Evolutionary conservation across 2,113 vertebrate genomes (phyloP), one percentile per base, ranked within the genome.

Genomic region (Chionis minor): DNA sequence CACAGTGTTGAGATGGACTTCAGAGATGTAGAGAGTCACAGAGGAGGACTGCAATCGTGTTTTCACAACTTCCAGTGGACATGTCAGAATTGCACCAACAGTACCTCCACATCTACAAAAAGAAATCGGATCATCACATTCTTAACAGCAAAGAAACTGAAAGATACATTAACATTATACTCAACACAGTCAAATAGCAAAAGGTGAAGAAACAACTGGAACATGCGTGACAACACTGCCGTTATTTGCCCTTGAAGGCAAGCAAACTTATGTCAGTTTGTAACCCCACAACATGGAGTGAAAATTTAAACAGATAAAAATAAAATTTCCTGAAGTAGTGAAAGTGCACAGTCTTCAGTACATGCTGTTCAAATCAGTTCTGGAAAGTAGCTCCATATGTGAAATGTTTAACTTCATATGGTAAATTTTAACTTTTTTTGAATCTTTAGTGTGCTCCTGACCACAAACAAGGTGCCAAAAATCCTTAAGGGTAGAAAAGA

Each of bases 21-120:
- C 99, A 98, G 99, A 99, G 95, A 99, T 98, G 81, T 99, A 99
- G 8, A 99, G 96, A 2, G 99, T 99, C 95, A 99, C 98, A 52
- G 99, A 99, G 14, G 99, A 99, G 15, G 99, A 99, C 97, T 99
- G 99, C 90, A 99, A 94, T 32, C 99, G 98, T 42, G 99, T 99
- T 97, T 99, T 99, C 74, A 99, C 99, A 97, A 99, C 99, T 98
- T 99, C 99, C 96, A 99, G 98, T 28, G 99, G 99, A 98, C 99
- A 99, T 94, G 99, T 99, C 97, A 99, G 97, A 97, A 99, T 99
- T 88, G 99, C 99, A 81, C 99, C 99, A 93, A 99, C 99, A 67
- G 99, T 99, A 91, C 99, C 99, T 81, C 99, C 99, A 96, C 99
- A 99, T 97, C 99, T 99, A 95, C 26, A 96, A 85, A 78, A 44